A percentile compares a stretch with the other conserved stretches of the same genome.
phyloP scores from a whole-genome alignment of 2,113 vertebrate genomes.

The Orycteropus afer region DNA sequence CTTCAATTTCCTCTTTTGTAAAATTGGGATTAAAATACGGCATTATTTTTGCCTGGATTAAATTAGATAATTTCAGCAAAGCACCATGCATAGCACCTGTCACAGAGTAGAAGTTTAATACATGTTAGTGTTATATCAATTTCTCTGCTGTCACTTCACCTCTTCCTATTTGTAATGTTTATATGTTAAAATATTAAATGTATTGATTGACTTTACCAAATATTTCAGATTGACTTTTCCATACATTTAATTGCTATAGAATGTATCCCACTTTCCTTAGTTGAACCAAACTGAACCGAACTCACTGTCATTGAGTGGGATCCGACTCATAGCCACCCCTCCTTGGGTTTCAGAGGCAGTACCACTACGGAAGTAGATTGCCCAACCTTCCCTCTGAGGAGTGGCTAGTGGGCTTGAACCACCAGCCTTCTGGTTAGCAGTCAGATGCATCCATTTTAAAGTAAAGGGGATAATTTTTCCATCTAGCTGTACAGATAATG shows the following conservation, averaged over 20 bases:
- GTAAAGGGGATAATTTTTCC: neutral
- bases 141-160: neutral
- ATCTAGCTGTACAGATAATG: neutral
- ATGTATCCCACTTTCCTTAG: neutral
- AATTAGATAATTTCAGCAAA: slow-evolving; percentile 20
- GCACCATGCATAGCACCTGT: neutral
- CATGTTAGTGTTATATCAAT: neutral
- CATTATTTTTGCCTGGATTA: neutral
- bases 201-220: neutral
- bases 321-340: too few species aligned
- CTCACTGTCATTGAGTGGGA: too few species aligned
- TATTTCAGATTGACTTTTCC: neutral
- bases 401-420: too few species aligned
- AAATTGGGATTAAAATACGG: neutral
- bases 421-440: neutral
- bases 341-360: too few species aligned
- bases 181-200: neutral
- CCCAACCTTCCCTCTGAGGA: too few species aligned
- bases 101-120: neutral
- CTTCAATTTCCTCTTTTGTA: neutral
- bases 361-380: too few species aligned
- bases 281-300: too few species aligned
- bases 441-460: neutral
- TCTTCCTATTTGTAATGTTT: neutral
- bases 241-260: neutral